Evolutionary conservation across 2,888 invertebrate species (phyloP), one percentile per base, ranked within the genome.

Genomic region (Calephelis perditalis): DNA sequence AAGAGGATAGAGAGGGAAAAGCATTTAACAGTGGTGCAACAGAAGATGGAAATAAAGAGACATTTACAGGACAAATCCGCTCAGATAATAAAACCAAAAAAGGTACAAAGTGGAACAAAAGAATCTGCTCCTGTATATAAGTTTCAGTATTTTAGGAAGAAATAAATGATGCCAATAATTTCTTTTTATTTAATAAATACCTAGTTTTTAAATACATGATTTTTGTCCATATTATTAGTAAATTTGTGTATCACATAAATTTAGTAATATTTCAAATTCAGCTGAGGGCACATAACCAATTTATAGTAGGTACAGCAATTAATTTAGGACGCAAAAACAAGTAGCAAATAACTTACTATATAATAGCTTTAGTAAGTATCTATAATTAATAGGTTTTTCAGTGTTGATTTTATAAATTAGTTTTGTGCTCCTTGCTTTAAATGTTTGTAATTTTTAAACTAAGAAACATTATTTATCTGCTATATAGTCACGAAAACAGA

Each of bases 141-240:
- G 71, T 97, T 97, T 92, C 94, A 94, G 69, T 96, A 94, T 75
- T 94, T 96, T 77, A 92, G 97, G 68, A 97, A 97, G 77, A 94
- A 93, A 84, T 96, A 86, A 92, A 72, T n/a, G 72, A 11, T 40
- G 10, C 54, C 7, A 43, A 15, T 11, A 6, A 45, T 49, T 11
- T 43, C 36, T 10, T 57, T 56, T 43, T 11, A 26, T 58, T 60
- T 60, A 60, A 60, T 60, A 60, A 60, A 60, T 60, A 60, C 40
- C 36, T 37, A 7, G 5, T 40, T 40, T 40, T 1, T 60, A 40
- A 46, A 12, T 8, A 10, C 15, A 59, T 36, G 54, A 56, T 45
- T 56, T 56, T 15, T 15, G 52, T 52, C 35, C 4, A 52, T 9
- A 11, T 26, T 52, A 11, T 35, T 52, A 52, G 52, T 52, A 52